Evolutionary conservation across 1,140 invertebrate genomes (phyloP).

Genomic region (Diploscapter pachys): DNA sequence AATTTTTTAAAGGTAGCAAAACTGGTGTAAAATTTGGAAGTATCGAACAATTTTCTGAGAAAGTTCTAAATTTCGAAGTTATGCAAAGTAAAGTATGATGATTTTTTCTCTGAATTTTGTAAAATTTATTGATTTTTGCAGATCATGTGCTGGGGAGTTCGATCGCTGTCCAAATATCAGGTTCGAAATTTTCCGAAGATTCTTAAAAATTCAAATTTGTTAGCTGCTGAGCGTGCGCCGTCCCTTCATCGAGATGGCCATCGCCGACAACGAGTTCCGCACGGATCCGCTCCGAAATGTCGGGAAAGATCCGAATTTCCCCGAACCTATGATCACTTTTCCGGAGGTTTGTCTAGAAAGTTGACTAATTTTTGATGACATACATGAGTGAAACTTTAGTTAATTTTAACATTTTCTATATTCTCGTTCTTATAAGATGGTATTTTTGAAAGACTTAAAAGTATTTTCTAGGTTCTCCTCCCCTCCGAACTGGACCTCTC

Average conservation of each 20-base stretch:
- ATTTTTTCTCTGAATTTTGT: too few relatives aligned
- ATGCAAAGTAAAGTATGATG: too few relatives aligned
- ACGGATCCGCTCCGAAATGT: constrained; percentile 61
- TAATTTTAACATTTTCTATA: too few relatives aligned
- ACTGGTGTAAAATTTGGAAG: too few relatives aligned
- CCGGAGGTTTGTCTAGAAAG: constrained; percentile 56
- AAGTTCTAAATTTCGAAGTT: too few relatives aligned
- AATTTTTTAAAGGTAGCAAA: too few relatives aligned
- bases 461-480: constrained; percentile 51
- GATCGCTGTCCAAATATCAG: constrained; percentile 62
- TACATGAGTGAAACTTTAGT: too few relatives aligned
- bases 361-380: too few relatives aligned
- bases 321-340: constrained; percentile 61
- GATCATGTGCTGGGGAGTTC: constrained; percentile 63
- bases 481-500: constrained; percentile 63
- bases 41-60: too few relatives aligned
- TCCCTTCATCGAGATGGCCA: constrained; percentile 63
- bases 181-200: constrained; percentile 7
- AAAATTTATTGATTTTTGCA: too few relatives aligned
- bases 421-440: too few relatives aligned
- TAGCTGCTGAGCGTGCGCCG: constrained; percentile 60
- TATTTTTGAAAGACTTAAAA: too few relatives aligned
- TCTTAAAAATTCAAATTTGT: constrained; percentile 2
- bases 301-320: constrained; percentile 62
- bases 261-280: constrained; percentile 60